Percentiles rank a stretch among this genome's conserved stretches.
These are phyloP conservation scores for Diprion similis DNA, from an alignment of 1,140 invertebrate species.

Conservation along the genomic window DNA sequence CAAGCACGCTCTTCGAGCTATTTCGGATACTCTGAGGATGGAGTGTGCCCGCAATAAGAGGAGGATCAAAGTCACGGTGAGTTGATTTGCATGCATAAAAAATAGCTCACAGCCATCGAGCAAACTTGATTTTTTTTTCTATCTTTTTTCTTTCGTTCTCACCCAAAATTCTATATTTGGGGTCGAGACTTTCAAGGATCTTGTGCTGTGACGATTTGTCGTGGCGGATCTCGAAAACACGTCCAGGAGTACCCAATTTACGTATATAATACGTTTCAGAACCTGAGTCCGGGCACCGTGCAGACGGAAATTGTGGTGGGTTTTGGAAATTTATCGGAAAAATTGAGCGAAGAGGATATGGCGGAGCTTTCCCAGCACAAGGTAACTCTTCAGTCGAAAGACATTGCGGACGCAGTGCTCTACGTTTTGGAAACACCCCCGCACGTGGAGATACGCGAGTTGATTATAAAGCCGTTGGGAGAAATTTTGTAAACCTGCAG, in stretches of 20 bases:
- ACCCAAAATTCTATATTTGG: too few relatives aligned
- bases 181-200: too few relatives aligned
- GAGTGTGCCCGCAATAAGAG: conserved; percentile 66
- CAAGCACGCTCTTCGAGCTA: conserved; percentile 71
- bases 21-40: conserved; percentile 67
- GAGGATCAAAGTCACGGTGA: conserved; percentile 71
- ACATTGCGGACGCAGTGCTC: conserved; percentile 63
- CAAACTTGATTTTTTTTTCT: too few relatives aligned
- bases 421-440: conserved; percentile 67
- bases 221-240: too few relatives aligned
- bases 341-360: conserved; percentile 27
- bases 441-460: conserved; percentile 65
- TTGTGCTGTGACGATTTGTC: too few relatives aligned
- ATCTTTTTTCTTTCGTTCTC: too few relatives aligned
- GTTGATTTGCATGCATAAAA: conserved; percentile 19
- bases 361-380: conserved; percentile 23
- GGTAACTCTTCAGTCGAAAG: conserved; percentile 52
- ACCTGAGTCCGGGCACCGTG: conserved; percentile 66
- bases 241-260: too few relatives aligned
- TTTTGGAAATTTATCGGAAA: conserved; percentile 34
- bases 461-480: background rate
- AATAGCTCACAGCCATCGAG: too few relatives aligned
- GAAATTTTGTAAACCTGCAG: background rate
- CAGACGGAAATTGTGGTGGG: conserved; percentile 60
- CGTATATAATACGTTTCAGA: conserved; percentile 41